A percentile compares a stretch with the other conserved stretches of the same genome.
These are phyloP conservation scores for Meriones psammophilus DNA, from an alignment of 2,797 vertebrate species.

Conservation along the genomic window DNA sequence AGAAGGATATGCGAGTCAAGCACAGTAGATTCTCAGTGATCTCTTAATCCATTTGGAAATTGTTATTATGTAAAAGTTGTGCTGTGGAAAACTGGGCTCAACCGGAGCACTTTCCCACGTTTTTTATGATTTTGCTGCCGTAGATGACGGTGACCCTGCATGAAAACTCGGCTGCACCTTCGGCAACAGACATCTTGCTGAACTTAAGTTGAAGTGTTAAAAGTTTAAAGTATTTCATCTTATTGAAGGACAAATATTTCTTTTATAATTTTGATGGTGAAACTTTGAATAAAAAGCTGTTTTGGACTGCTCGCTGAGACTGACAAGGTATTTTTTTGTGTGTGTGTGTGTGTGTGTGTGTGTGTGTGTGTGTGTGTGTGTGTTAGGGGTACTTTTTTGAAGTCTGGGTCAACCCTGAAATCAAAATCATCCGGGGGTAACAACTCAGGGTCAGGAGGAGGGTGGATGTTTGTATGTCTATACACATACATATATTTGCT, in stretches of 20 bases:
- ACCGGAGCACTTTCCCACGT: neutral
- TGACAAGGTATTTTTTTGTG: neutral
- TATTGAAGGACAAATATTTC: neutral
- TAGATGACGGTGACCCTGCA: neutral
- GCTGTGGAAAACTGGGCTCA: neutral
- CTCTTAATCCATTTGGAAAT: conserved; percentile 49
- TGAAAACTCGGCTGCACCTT: neutral
- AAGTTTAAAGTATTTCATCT: conserved; percentile 25
- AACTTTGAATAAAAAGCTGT: neutral
- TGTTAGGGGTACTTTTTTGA: neutral
- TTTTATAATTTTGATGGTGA: neutral
- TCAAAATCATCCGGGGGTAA: neutral
- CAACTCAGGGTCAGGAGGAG: neutral
- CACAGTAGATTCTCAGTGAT: neutral
- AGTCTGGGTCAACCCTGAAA: neutral
- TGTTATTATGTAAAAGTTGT: conserved; percentile 11
- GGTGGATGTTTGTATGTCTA: neutral
- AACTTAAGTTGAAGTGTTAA: neutral
- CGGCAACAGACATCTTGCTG: neutral
- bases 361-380: neutral
- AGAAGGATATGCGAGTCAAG: conserved; percentile 45
- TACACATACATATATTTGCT: neutral
- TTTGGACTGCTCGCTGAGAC: neutral
- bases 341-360: neutral
- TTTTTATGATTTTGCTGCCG: neutral